A percentile compares a stretch with the other conserved stretches of the same genome.
Conservation (phyloP, 35 echinoderm and acorn worm genomes). For the Acanthaster planci region DNA sequence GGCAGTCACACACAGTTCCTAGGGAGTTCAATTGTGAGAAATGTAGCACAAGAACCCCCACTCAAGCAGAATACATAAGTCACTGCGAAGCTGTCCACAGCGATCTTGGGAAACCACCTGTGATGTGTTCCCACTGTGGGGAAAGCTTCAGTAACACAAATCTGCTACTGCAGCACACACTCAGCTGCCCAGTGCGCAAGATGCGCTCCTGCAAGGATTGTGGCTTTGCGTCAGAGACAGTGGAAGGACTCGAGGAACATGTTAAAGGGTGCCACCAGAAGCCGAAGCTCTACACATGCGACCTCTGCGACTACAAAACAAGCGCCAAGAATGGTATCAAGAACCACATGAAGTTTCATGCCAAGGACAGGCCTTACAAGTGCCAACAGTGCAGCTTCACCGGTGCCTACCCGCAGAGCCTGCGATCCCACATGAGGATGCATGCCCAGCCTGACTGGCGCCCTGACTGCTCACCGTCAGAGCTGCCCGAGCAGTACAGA, state of each 20-base stretch:
- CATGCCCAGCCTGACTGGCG: conserved; percentile 34
- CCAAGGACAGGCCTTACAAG: conserved; percentile 89
- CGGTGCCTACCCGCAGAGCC: conserved; percentile 94
- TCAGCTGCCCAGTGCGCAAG: background rate
- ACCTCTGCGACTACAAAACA: conserved; percentile 77
- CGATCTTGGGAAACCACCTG: background rate
- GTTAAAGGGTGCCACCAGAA: conserved; percentile 61
- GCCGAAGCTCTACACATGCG: conserved; percentile 69
- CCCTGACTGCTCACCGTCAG: conserved; percentile 4
- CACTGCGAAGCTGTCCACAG: background rate
- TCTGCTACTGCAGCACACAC: background rate
- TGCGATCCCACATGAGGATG: conserved; percentile 84
- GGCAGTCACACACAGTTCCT: conserved; percentile 40
- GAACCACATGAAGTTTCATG: conserved; percentile 99
- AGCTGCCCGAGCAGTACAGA: conserved; percentile 72
- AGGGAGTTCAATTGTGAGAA: conserved; percentile 34
- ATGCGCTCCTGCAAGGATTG: conserved; percentile 67
- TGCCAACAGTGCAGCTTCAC: conserved; percentile 84
- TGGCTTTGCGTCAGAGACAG: conserved; percentile 48
- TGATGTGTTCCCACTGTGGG: background rate
- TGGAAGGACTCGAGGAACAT: conserved; percentile 65
- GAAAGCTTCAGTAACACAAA: background rate
- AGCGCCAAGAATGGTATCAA: conserved; percentile 86
- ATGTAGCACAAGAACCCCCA: conserved; percentile 1
- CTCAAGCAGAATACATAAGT: background rate